phyloP scores from a whole-genome alignment of 2,888 invertebrate species.

The Drosophila picticornis region DNA sequence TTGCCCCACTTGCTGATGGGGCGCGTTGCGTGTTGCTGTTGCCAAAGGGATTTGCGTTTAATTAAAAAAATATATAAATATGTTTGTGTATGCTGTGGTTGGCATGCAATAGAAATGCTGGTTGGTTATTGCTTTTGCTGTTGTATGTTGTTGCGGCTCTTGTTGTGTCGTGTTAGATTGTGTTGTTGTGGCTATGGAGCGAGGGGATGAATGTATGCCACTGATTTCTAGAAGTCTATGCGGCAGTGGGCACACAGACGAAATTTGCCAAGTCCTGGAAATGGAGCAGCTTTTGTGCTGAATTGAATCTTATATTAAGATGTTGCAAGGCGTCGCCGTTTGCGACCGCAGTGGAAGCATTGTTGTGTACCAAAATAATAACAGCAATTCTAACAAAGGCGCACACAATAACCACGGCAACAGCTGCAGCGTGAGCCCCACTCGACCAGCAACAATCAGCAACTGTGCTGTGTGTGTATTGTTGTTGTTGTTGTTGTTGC shows the following conservation, averaged over 20 bases:
- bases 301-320: slow-evolving; percentile 80
- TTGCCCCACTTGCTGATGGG: slow-evolving; percentile 31
- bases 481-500: slow-evolving; percentile 25
- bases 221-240: slow-evolving; percentile 54
- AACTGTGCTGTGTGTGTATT: slow-evolving; percentile 28
- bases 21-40: slow-evolving; percentile 64
- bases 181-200: slow-evolving; percentile 48
- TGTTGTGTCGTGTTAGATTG: slow-evolving; percentile 32
- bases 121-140: slow-evolving; percentile 73
- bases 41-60: slow-evolving; percentile 77
- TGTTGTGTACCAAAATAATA: slow-evolving; percentile 72
- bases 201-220: slow-evolving; percentile 37
- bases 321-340: slow-evolving; percentile 65
- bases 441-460: slow-evolving; percentile 71
- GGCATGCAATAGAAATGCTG: slow-evolving; percentile 75
- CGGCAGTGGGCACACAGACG: slow-evolving; percentile 46
- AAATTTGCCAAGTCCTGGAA: slow-evolving; percentile 42
- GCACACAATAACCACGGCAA: slow-evolving; percentile 73
- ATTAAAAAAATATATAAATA: slow-evolving; percentile 76
- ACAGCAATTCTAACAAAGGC: slow-evolving; percentile 71
- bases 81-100: slow-evolving; percentile 56
- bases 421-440: slow-evolving; percentile 66
- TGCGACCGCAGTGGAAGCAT: slow-evolving; percentile 42
- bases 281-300: slow-evolving; percentile 53
- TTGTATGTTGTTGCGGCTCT: slow-evolving; percentile 18